Evolutionary conservation across 1,140 invertebrate genomes (phyloP).

Genomic region (Psix sp.): DNA sequence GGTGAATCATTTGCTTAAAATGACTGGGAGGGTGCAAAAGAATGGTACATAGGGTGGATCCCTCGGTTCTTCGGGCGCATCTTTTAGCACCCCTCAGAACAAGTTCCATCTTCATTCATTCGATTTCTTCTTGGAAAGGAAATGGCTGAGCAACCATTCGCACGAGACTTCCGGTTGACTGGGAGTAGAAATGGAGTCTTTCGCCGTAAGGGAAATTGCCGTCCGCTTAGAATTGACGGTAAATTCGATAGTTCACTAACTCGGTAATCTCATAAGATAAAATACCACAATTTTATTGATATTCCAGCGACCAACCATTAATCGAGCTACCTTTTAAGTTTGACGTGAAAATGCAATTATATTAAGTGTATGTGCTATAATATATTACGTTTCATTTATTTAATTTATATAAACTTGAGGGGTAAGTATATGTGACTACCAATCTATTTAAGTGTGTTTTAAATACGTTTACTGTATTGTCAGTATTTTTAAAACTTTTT

Average conservation of each 20-base stretch:
- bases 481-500: no score
- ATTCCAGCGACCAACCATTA: constrained; percentile 26
- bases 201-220: constrained; percentile 69
- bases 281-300: constrained; percentile 70
- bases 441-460: no score
- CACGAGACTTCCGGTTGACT: constrained; percentile 72
- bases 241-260: constrained; percentile 69
- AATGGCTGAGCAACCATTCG: constrained; percentile 77
- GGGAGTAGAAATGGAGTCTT: constrained; percentile 74
- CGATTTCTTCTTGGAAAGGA: constrained; percentile 73
- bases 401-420: no score
- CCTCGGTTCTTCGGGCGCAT: constrained; percentile 60
- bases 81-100: constrained; percentile 56
- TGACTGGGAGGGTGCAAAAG: constrained; percentile 50
- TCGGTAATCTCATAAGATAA: constrained; percentile 70
- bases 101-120: constrained; percentile 67
- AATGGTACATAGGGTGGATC: constrained; percentile 38
- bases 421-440: no score
- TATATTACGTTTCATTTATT: no score
- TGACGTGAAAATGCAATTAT: constrained; percentile 12
- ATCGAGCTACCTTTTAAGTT: not conserved
- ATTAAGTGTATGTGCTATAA: no score
- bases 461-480: no score
- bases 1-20: constrained; percentile 58
- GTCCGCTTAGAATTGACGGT: constrained; percentile 75